phyloP scores from a whole-genome alignment of 1,140 invertebrate genomes.

The Drosophila bifasciata region DNA sequence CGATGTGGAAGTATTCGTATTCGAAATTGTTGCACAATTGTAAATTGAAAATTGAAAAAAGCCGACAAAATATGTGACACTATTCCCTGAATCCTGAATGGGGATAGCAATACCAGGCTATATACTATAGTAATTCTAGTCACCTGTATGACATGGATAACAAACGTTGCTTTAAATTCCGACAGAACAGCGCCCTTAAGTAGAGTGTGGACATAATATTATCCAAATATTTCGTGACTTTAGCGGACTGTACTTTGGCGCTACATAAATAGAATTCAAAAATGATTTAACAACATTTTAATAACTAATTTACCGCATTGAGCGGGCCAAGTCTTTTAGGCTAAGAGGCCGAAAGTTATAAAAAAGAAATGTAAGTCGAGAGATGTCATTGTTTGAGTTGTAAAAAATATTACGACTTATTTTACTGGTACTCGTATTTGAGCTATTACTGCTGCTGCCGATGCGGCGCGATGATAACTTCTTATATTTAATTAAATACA shows the following conservation, averaged over 20 bases:
- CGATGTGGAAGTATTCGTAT: constrained; percentile 29
- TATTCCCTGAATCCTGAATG: constrained; percentile 24
- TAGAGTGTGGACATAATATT: too few species aligned
- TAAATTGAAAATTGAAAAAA: constrained; percentile 81
- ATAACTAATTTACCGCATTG: constrained; percentile 53
- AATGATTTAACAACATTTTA: constrained; percentile 72
- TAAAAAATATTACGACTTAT: constrained; percentile 28
- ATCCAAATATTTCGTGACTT: too few species aligned
- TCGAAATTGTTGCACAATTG: constrained; percentile 67
- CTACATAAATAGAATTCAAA: constrained; percentile 13
- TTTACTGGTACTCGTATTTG: constrained; percentile 2
- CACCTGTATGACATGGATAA: too few species aligned
- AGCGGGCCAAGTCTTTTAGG: neutral
- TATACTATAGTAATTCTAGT: constrained; percentile 9
- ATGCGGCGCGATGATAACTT: constrained; percentile 61
- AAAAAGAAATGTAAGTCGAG: constrained; percentile 61
- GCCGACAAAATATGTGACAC: constrained; percentile 60
- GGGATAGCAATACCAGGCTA: constrained; percentile 4
- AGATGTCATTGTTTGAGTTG: constrained; percentile 53
- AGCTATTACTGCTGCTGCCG: constrained; percentile 14
- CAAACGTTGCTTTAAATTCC: constrained; percentile 1
- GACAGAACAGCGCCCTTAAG: constrained; percentile 9
- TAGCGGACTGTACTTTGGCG: constrained; percentile 16
- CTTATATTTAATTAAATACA: constrained; percentile 82
- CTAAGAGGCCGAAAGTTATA: constrained; percentile 35